Base-by-base conservation (phyloP, 2,797 vertebrate genomes). In the Sebastolobus alascanus region DNA sequence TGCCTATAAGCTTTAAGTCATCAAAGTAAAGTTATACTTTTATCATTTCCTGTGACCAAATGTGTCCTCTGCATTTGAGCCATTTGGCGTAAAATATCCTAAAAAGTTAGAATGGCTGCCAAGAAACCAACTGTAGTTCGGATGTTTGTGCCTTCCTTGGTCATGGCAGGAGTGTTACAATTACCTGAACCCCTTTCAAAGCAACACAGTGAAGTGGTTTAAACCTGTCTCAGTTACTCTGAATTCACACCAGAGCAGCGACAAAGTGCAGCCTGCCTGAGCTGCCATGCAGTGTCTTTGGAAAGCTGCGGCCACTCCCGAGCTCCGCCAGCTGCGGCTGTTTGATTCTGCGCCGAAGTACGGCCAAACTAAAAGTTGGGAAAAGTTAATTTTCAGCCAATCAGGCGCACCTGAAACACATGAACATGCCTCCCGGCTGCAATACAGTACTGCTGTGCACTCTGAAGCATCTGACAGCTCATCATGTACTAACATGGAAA, bases 221-320 rank as follows among this genome's bases (percentile, higher is more conserved):
- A 50, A 79, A 61, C 20, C 50, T 18, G 43, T 11, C 71, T 76
- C 43, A 46, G 9, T 58, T 35, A 58, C 35, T 73, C 13, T 55
- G 10, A 66, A 40, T 46, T 1, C 43, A 46, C 43, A 46, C 43
- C 43, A 50, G 43, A 0, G 43, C 43, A 50, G 43, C 18, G 16
- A 16, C 43, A 50, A 50, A 50, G 0, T 50, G 7, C 43, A 50
- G 7, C 43, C 14, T 46, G 43, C 14, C 6, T 50, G 7, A 50
- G 43, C 46, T 50, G 46, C 46, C 46, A 20, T 50, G 18, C 46
- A 20, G 18, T 50, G 46, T 50, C 18, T 8, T 20, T 50, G 46
- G 18, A 50, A 50, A 50, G 46, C 46, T 50, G 18, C 20, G 46
- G 46, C 46, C 46, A 50, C 46, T 50, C 18, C 46, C 18, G 46